These are phyloP conservation scores for Pomatostomus ruficeps DNA, from an alignment of 2,113 vertebrate genomes.

Conservation along the genomic window DNA sequence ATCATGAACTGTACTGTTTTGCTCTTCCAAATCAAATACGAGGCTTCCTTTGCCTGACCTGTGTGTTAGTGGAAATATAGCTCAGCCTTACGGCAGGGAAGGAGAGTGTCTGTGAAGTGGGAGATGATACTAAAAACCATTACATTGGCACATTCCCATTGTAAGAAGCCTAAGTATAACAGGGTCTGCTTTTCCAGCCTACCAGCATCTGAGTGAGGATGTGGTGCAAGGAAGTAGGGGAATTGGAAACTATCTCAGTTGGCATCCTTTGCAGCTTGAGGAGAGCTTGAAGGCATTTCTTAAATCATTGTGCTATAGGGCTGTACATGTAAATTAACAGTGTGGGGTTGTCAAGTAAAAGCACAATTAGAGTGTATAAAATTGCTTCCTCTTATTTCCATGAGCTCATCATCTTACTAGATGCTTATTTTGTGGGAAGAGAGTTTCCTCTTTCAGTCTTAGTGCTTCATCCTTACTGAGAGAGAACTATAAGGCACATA, in stretches of 20 bases:
- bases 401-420: background rate
- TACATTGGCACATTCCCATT: background rate
- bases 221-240: background rate
- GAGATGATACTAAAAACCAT: background rate
- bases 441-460: background rate
- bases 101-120: background rate
- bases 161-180: background rate
- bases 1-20: background rate
- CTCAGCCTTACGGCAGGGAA: background rate
- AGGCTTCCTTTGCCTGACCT: background rate
- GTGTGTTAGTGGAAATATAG: accelerated
- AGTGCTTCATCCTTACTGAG: background rate
- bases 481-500: background rate
- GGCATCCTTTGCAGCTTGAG: background rate
- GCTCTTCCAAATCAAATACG: background rate
- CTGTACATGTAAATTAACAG: background rate
- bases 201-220: background rate
- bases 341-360: background rate
- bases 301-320: background rate
- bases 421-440: background rate
- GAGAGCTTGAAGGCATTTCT: background rate
- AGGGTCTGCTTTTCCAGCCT: background rate
- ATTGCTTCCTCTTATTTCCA: background rate
- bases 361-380: background rate
- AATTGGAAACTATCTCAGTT: background rate